Conservation (phyloP, 1,140 invertebrate species). For the Sarcophaga bullata region DNA sequence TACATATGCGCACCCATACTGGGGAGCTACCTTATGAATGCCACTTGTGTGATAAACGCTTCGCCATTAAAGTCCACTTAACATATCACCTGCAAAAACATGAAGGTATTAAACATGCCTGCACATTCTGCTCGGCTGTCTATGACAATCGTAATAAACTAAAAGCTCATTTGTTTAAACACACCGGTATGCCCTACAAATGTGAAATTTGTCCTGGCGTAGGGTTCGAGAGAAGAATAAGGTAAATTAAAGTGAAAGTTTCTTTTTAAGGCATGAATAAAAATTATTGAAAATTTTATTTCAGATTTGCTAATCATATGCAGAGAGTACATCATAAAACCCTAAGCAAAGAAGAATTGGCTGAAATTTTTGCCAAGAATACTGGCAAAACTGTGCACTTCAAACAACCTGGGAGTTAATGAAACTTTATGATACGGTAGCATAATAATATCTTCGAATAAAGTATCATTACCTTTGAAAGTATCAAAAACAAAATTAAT, state of each 20-base stretch:
- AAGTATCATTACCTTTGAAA: too few species aligned
- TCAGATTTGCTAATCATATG: slow-evolving; percentile 43
- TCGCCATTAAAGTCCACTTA: slow-evolving; percentile 38
- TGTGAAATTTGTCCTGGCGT: slow-evolving; percentile 42
- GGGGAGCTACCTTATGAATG: slow-evolving; percentile 41
- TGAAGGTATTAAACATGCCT: slow-evolving; percentile 40
- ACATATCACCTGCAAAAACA: slow-evolving; percentile 46
- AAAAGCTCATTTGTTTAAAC: slow-evolving; percentile 43
- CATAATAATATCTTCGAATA: too few species aligned
- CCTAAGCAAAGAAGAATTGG: slow-evolving; percentile 31
- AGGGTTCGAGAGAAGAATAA: slow-evolving; percentile 32
- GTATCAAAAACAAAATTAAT: too few species aligned
- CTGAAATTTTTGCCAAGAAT: slow-evolving; percentile 35
- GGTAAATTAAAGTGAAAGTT: slow-evolving; percentile 28
- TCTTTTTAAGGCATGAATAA: background rate
- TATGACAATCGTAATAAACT: slow-evolving; percentile 42
- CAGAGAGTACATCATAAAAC: slow-evolving; percentile 27
- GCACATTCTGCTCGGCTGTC: slow-evolving; percentile 11
- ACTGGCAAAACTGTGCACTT: slow-evolving; percentile 43
- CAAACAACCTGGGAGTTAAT: background rate
- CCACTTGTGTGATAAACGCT: slow-evolving; percentile 43
- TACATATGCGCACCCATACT: slow-evolving; percentile 44
- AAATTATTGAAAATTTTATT: slow-evolving; percentile 29
- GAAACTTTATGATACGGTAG: too few species aligned
- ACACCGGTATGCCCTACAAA: slow-evolving; percentile 44